Evolutionary conservation across 2,888 invertebrate species (phyloP).

Genomic region (Drosophila buzzatii): DNA sequence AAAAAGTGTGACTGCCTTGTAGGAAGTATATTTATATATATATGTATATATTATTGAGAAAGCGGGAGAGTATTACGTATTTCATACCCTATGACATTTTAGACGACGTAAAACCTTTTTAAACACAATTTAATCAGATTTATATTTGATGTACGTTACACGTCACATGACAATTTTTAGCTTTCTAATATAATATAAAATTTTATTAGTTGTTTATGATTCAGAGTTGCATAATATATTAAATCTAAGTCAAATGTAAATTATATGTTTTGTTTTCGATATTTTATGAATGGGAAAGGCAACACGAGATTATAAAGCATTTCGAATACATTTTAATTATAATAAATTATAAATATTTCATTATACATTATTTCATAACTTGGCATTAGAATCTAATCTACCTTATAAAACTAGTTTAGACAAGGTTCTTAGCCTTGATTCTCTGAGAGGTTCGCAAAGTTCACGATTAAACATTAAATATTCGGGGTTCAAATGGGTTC

Average conservation of each 20-base stretch:
- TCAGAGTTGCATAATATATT: not conserved
- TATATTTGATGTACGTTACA: not conserved
- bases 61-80: not conserved
- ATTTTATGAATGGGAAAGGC: not conserved
- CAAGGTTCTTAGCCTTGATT: not conserved
- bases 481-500: not conserved
- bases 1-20: constrained; percentile 21
- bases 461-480: not conserved
- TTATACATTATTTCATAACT: not conserved
- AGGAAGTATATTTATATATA: not conserved
- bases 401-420: not conserved
- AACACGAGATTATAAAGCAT: not conserved
- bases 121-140: constrained; percentile 3
- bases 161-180: not conserved
- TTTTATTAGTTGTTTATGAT: not conserved
- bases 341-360: not conserved
- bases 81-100: constrained; percentile 23
- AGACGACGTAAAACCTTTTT: not conserved
- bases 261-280: not conserved
- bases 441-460: not conserved
- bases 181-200: not conserved
- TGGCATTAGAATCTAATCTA: not conserved
- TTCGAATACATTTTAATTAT: not conserved
- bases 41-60: not conserved
- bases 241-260: not conserved